A percentile compares a stretch with the other conserved stretches of the same genome.
Evolutionary conservation across 2,888 invertebrate genomes (phyloP).

Genomic region (Caenorhabditis sp.): DNA sequence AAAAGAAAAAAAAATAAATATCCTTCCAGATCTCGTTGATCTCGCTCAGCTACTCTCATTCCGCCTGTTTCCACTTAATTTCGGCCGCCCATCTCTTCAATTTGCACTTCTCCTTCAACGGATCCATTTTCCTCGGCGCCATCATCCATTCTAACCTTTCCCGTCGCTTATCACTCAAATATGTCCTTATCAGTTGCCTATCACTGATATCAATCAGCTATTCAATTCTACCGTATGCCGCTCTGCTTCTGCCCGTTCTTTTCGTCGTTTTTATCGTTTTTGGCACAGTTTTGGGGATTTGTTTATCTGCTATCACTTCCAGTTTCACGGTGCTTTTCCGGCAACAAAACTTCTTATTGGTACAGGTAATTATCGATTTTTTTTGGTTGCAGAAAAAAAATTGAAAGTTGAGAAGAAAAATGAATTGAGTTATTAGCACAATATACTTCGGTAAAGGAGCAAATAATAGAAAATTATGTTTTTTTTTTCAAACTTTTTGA

Average conservation of each 20-base stretch:
- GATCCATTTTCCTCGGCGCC: slow-evolving; percentile 64
- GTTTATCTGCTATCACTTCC: slow-evolving; percentile 37
- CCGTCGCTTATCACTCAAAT: slow-evolving; percentile 47
- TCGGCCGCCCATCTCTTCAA: slow-evolving; percentile 62
- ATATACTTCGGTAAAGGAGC: too few species aligned
- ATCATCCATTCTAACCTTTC: slow-evolving; percentile 58
- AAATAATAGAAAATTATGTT: too few species aligned
- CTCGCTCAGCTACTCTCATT: slow-evolving; percentile 61
- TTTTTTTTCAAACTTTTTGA: too few species aligned
- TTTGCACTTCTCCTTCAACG: slow-evolving; percentile 65
- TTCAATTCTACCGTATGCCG: slow-evolving; percentile 26
- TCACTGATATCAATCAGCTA: slow-evolving; percentile 18
- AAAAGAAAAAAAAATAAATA: too few species aligned
- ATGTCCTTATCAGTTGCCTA: slow-evolving; percentile 29
- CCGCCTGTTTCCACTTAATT: slow-evolving; percentile 57
- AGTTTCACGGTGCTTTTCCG: slow-evolving; percentile 44
- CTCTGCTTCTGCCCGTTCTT: slow-evolving; percentile 20
- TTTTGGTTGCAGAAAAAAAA: slow-evolving; percentile 4
- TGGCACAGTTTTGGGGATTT: slow-evolving; percentile 48
- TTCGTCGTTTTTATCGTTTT: slow-evolving; percentile 52
- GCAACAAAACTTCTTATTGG: slow-evolving; percentile 37
- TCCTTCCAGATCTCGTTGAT: slow-evolving; percentile 64
- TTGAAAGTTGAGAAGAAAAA: background rate
- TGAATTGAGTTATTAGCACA: too few species aligned
- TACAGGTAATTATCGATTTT: slow-evolving; percentile 28